Percentiles rank a stretch among this genome's conserved stretches.
Conservation (phyloP, 2,888 invertebrate species). For the Nomada ferruginata region DNA sequence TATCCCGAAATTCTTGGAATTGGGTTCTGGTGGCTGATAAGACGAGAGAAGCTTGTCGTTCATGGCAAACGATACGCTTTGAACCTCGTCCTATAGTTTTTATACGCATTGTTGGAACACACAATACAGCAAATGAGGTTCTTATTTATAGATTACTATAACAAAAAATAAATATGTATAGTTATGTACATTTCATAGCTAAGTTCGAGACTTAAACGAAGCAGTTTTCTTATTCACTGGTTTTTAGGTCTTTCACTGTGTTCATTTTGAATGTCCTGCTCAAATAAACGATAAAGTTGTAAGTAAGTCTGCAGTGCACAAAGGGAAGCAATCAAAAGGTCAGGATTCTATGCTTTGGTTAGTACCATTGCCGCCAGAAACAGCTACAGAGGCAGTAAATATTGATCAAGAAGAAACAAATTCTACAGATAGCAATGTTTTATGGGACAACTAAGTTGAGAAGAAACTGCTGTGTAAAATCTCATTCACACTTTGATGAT, state of each 20-base stretch:
- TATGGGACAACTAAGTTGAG: slow-evolving; percentile 12
- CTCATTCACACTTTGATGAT: not conserved
- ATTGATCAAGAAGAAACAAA: slow-evolving; percentile 76
- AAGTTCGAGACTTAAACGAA: not conserved
- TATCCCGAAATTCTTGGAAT: slow-evolving; percentile 95
- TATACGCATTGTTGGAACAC: slow-evolving; percentile 97
- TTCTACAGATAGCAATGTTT: slow-evolving; percentile 61
- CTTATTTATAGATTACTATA: not conserved
- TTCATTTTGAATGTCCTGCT: slow-evolving; percentile 98
- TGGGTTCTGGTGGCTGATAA: slow-evolving; percentile 97
- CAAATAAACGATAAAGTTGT: slow-evolving; percentile 83
- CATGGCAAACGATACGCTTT: slow-evolving; percentile 97
- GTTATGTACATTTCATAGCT: not conserved
- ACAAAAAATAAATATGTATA: not conserved
- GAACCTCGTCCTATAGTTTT: slow-evolving; percentile 93
- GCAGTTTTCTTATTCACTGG: not conserved
- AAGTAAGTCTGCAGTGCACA: slow-evolving; percentile 70
- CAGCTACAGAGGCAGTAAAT: slow-evolving; percentile 78
- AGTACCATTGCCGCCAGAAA: slow-evolving; percentile 74
- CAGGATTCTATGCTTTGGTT: slow-evolving; percentile 18
- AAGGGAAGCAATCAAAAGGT: slow-evolving; percentile 59
- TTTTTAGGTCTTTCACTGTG: slow-evolving; percentile 96
- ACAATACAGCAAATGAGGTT: slow-evolving; percentile 98
- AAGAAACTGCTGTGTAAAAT: slow-evolving; percentile 17
- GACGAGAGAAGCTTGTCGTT: slow-evolving; percentile 93